Evolutionary conservation across 2,888 invertebrate genomes (phyloP).

Genomic region (Helicoverpa assulta): DNA sequence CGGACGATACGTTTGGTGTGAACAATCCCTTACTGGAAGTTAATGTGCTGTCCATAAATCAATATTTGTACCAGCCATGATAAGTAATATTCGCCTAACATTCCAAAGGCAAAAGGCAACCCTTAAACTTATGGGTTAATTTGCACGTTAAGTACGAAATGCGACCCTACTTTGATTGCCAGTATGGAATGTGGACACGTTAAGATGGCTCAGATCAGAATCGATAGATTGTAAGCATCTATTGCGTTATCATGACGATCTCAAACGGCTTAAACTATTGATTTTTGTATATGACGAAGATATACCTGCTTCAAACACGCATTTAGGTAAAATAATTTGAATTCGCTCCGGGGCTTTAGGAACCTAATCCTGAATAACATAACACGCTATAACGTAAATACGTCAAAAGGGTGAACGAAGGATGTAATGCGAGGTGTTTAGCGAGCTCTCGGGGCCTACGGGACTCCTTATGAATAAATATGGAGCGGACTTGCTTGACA

Average conservation of each 20-base stretch:
- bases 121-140: too few species aligned
- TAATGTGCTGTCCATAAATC: constrained; percentile 46
- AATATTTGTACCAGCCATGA: constrained; percentile 37
- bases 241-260: too few species aligned
- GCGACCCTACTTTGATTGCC: background rate
- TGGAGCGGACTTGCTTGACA: constrained; percentile 63
- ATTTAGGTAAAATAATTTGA: constrained; percentile 66
- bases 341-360: constrained; percentile 58
- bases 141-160: constrained; percentile 19
- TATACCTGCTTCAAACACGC: constrained; percentile 20
- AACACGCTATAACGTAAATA: constrained; percentile 70
- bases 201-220: too few species aligned
- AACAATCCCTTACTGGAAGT: constrained; percentile 40
- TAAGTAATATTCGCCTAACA: constrained; percentile 21
- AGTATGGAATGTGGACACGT: too few species aligned
- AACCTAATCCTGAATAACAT: constrained; percentile 69
- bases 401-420: constrained; percentile 72
- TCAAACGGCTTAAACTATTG: too few species aligned
- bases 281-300: constrained; percentile 9
- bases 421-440: constrained; percentile 76
- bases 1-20: too few species aligned
- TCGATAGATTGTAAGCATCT: too few species aligned
- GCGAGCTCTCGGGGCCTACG: constrained; percentile 66
- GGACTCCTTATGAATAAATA: constrained; percentile 76
- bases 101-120: too few species aligned